Evolutionary conservation across 2,888 invertebrate species (phyloP).

Genomic region (Ochropleura plecta): DNA sequence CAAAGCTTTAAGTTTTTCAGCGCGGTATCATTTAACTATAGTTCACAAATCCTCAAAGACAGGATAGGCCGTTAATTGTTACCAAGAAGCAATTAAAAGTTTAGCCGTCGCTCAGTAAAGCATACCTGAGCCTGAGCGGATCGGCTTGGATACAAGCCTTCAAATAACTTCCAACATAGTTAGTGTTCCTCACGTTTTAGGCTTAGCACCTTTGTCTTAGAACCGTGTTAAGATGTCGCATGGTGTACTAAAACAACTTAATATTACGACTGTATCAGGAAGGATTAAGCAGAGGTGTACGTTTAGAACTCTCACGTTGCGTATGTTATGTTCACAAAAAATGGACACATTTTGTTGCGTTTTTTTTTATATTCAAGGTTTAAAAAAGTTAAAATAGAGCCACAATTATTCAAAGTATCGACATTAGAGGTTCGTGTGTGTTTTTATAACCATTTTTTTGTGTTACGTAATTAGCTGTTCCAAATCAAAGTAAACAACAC

Average conservation of each 20-base stretch:
- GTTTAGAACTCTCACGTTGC: not conserved
- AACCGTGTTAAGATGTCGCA: not conserved
- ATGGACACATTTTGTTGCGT: not conserved
- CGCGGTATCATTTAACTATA: slow-evolving; percentile 10
- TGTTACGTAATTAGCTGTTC: not conserved
- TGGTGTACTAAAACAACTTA: not conserved
- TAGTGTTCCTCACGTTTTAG: slow-evolving; percentile 26
- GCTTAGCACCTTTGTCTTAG: slow-evolving; percentile 19
- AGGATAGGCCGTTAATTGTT: slow-evolving; percentile 62
- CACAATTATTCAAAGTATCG: not conserved
- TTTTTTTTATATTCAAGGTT: not conserved
- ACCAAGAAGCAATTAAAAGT: slow-evolving; percentile 72
- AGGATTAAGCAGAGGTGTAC: not conserved
- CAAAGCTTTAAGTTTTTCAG: not conserved
- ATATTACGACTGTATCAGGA: not conserved
- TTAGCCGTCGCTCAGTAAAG: slow-evolving; percentile 58
- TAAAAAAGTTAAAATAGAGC: not conserved
- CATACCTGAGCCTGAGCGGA: slow-evolving; percentile 52
- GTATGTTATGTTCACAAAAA: not conserved
- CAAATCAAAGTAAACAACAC: slow-evolving; percentile 12
- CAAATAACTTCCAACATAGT: slow-evolving; percentile 59
- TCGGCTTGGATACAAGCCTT: slow-evolving; percentile 51
- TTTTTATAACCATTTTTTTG: not conserved
- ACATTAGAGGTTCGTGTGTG: not conserved
- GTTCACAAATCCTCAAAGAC: slow-evolving; percentile 39